A percentile compares a stretch with the other conserved stretches of the same genome.
These are phyloP conservation scores for Lasioglossum baleicum DNA, from an alignment of 1,140 invertebrate genomes.

Conservation along the genomic window DNA sequence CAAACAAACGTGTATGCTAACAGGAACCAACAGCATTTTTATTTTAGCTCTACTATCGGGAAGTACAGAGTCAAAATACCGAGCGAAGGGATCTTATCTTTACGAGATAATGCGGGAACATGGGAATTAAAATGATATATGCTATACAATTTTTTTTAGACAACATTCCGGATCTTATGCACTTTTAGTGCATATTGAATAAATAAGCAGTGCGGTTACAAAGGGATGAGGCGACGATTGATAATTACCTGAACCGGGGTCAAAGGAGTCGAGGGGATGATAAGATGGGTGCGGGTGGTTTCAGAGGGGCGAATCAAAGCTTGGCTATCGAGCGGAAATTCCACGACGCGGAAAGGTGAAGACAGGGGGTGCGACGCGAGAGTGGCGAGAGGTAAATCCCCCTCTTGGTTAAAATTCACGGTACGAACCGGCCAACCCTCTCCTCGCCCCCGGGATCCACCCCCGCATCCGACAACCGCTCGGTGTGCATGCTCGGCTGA, in stretches of 20 bases:
- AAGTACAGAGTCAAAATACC: too few relatives aligned
- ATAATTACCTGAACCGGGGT: constrained; percentile 1
- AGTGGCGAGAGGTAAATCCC: constrained; percentile 43
- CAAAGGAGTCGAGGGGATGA: neutral
- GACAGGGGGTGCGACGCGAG: constrained; percentile 20
- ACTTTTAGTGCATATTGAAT: too few relatives aligned
- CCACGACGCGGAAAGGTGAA: constrained; percentile 36
- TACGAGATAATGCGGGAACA: too few relatives aligned
- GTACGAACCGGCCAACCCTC: constrained; percentile 31
- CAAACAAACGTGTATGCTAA: too few relatives aligned
- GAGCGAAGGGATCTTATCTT: too few relatives aligned
- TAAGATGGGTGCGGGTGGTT: neutral
- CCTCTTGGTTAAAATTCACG: constrained; percentile 50
- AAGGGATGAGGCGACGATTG: neutral
- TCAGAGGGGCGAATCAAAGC: constrained; percentile 17
- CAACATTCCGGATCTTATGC: too few relatives aligned
- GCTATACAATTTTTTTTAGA: too few relatives aligned
- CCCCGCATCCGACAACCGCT: neutral
- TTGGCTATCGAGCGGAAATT: constrained; percentile 38
- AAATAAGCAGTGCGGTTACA: too few relatives aligned
- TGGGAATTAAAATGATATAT: too few relatives aligned
- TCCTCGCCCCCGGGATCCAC: neutral
- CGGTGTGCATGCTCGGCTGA: constrained; percentile 49
- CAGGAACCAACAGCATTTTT: too few relatives aligned
- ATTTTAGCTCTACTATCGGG: too few relatives aligned